These are phyloP conservation scores for Dromius quadrimaculatus DNA, from an alignment of 2,888 invertebrate species.

Conservation along the genomic window DNA sequence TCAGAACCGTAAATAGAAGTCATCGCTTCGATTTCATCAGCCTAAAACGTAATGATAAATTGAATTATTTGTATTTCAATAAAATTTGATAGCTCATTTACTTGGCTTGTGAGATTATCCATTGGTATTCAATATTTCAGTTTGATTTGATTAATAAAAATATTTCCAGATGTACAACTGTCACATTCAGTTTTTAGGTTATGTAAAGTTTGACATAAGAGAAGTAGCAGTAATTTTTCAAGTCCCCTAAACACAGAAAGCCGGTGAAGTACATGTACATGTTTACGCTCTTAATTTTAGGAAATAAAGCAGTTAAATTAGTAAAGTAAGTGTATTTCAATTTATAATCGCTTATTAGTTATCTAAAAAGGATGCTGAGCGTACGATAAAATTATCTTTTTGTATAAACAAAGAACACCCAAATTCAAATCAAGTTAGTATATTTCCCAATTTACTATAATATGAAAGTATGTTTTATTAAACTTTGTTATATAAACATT, in stretches of 20 bases:
- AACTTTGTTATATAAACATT: slow-evolving; percentile 20
- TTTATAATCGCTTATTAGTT: background rate
- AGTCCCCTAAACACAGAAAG: background rate
- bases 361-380: slow-evolving; percentile 31
- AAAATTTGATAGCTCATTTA: background rate
- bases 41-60: slow-evolving; percentile 61
- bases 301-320: background rate
- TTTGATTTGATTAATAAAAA: no score
- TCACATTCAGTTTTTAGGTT: slow-evolving; percentile 7
- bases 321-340: slow-evolving; percentile 1
- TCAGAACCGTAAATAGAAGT: slow-evolving; percentile 79
- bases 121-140: background rate
- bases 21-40: slow-evolving; percentile 80
- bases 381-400: slow-evolving; percentile 16
- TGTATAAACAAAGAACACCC: background rate
- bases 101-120: slow-evolving; percentile 38
- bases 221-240: background rate
- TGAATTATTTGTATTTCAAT: slow-evolving; percentile 8
- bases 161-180: slow-evolving; percentile 23
- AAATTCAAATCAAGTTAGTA: slow-evolving; percentile 6
- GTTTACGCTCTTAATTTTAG: background rate
- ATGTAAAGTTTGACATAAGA: background rate
- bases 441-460: slow-evolving; percentile 11
- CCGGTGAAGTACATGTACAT: slow-evolving; percentile 4
- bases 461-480: slow-evolving; percentile 37